Evolutionary conservation across 2,113 vertebrate species (phyloP), one percentile per base, ranked within the genome.

Genomic region (Cricetomys ansorgei): DNA sequence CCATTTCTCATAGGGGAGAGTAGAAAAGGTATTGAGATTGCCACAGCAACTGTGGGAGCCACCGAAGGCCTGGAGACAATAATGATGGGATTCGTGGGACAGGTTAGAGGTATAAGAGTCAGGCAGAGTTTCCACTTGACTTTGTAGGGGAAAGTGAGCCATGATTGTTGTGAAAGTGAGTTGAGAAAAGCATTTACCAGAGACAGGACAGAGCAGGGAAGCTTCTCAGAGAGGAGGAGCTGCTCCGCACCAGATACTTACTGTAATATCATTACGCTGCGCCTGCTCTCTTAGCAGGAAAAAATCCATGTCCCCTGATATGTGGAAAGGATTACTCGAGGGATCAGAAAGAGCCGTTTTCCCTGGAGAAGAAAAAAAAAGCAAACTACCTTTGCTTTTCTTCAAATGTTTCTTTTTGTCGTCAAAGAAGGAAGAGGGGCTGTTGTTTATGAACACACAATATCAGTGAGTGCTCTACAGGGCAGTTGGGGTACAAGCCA

Each of bases 281-380:
- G 99, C 98, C 77, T 98, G 97, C 6, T 98, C 98, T 94, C 97
- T 97, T 75, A 98, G 31, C 77, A 97, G 76, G 94, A 99, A 98
- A 96, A 99, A 94, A 94, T 99, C 98, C 2, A 81, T 10, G 2
- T 98, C 97, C 27, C 96, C 43, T 76, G 98, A 97, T 48, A 99
- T 0, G 62, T 95, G 97, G 94, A 98, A 98, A 88, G 97, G 97
- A 5, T 98, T 97, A 2, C 9, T 7, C 1, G 70, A 55, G 1
- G 0, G 13, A 1, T n/a, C 31, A 0, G 67, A 16, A 57, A 2
- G 1, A 0, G 2, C 48, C 37, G 0, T 2, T 7, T 16, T 13
- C 11, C 17, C 97, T 98, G 90, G 48, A n/a, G 75, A 88, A 45
- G 12, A 37, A 93, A 53, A 91, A 65, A 1, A 0, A 29, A 48